phyloP scores from a whole-genome alignment of 1,140 invertebrate genomes.

The Drosophila albomicans region DNA sequence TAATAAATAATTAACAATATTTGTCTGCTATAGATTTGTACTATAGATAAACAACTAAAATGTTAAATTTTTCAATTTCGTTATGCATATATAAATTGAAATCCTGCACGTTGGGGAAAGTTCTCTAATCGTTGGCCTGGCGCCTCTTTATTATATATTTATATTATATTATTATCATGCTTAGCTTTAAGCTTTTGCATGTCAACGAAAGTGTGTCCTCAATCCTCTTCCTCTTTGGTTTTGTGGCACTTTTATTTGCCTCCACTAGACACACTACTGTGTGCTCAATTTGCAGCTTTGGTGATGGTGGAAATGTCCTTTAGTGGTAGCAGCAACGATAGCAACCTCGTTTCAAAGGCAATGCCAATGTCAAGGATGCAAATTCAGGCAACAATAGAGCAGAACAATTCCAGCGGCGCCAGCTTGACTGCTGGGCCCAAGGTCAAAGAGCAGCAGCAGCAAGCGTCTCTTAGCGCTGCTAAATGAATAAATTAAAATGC shows the following conservation, averaged over 20 bases:
- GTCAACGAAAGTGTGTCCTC: not conserved
- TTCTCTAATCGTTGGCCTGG: too few species aligned
- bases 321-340: not conserved
- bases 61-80: too few species aligned
- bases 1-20: too few species aligned
- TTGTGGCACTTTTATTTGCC: not conserved
- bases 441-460: conserved; percentile 42
- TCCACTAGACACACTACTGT: conserved; percentile 23
- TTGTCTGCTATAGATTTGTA: too few species aligned
- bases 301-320: conserved; percentile 16
- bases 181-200: not conserved
- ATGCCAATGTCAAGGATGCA: conserved; percentile 72
- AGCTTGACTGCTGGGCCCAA: conserved; percentile 46
- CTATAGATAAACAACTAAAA: too few species aligned
- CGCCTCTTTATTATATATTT: too few species aligned
- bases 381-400: conserved; percentile 60
- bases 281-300: conserved; percentile 37
- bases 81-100: too few species aligned
- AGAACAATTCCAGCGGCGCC: conserved; percentile 53
- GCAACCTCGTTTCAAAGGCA: conserved; percentile 59
- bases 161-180: too few species aligned
- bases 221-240: not conserved
- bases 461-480: conserved; percentile 13
- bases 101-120: too few species aligned
- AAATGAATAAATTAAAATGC: conserved; percentile 68